Percentiles rank a stretch among this genome's conserved stretches.
phyloP scores from a whole-genome alignment of 2,797 vertebrate species.

The Argya squamiceps region DNA sequence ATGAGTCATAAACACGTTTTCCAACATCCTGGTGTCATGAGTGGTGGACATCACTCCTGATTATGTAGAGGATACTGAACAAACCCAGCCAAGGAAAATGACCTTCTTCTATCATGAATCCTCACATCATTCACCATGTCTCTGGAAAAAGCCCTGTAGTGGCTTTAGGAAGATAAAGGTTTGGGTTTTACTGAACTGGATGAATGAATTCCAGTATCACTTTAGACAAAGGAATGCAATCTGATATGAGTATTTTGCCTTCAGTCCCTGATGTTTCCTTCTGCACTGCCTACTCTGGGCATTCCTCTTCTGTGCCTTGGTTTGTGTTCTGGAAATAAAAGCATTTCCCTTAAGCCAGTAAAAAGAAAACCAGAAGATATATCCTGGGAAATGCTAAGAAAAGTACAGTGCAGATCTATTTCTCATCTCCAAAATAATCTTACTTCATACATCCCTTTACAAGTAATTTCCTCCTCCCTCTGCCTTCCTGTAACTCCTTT shows the following conservation, averaged over 20 bases:
- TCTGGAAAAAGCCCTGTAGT: neutral
- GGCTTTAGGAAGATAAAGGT: neutral
- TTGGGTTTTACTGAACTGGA: neutral
- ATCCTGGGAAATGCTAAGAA: neutral
- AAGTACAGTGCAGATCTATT: neutral
- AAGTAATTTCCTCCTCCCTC: neutral
- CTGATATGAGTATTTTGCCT: neutral
- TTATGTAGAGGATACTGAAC: neutral
- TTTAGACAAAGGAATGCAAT: neutral
- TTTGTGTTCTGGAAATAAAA: constrained; percentile 5
- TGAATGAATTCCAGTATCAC: neutral
- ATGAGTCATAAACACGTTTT: neutral
- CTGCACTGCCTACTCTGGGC: neutral
- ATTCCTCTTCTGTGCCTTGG: neutral
- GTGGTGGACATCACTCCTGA: neutral
- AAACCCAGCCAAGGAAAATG: neutral
- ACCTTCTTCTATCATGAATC: neutral
- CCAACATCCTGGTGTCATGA: neutral
- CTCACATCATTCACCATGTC: neutral
- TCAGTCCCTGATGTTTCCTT: neutral
- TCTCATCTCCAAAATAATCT: neutral
- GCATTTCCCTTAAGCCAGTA: neutral
- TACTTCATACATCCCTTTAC: neutral
- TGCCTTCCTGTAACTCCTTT: neutral
- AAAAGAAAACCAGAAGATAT: neutral